Evolutionary conservation across 2,888 invertebrate genomes (phyloP).

Genomic region (Antitype chi): DNA sequence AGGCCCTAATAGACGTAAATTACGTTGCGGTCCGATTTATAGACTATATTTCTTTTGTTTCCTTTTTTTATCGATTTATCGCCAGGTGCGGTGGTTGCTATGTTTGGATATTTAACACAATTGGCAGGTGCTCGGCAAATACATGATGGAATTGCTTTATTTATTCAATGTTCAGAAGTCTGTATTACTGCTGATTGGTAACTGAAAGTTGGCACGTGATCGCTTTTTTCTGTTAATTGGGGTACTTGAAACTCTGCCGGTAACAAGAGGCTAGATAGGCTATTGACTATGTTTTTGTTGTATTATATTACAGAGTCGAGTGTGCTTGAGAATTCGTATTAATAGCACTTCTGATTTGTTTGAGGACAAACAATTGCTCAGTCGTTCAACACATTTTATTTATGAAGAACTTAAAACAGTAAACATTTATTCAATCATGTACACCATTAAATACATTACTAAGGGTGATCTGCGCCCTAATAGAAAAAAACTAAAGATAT

Average conservation of each 20-base stretch:
- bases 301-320: slow-evolving; percentile 28
- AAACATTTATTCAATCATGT: neutral
- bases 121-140: slow-evolving; percentile 66
- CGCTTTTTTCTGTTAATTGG: slow-evolving; percentile 52
- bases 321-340: slow-evolving; percentile 20
- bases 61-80: slow-evolving; percentile 84
- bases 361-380: slow-evolving; percentile 12
- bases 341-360: slow-evolving; percentile 16
- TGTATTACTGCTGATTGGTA: slow-evolving; percentile 46
- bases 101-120: slow-evolving; percentile 55
- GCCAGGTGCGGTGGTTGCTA: slow-evolving; percentile 63
- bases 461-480: no score
- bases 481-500: neutral
- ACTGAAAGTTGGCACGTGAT: slow-evolving; percentile 50
- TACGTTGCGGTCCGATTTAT: slow-evolving; percentile 87
- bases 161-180: slow-evolving; percentile 40
- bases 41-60: slow-evolving; percentile 84
- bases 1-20: slow-evolving; percentile 89
- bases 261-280: slow-evolving; percentile 15
- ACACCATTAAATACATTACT: no score
- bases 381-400: slow-evolving; percentile 20
- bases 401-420: neutral
- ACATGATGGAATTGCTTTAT: slow-evolving; percentile 51
- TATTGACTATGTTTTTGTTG: slow-evolving; percentile 37
- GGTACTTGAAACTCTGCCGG: slow-evolving; percentile 20